Evolutionary conservation across 2,797 vertebrate species (phyloP), one percentile per base, ranked within the genome.

Genomic region (Carduelis carduelis): DNA sequence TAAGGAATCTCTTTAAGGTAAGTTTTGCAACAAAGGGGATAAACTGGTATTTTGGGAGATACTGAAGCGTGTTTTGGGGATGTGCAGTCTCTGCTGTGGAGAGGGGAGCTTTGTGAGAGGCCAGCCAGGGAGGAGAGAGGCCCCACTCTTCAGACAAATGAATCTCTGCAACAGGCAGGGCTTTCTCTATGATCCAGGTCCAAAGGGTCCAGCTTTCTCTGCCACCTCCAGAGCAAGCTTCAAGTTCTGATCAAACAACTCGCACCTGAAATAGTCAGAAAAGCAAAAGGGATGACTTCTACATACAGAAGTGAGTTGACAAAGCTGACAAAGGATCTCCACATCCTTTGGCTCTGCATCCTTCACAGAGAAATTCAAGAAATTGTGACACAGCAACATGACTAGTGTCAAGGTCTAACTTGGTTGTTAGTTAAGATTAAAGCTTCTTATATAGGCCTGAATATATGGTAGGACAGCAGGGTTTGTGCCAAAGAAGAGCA

Each of bases 181-280:
- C 3, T n/a, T 50, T 17, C 15, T 41, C 85, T 98, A 99, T 12
- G 99, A 99, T 44, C 98, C 99, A 11, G 98, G 98, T 96, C 99
- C 99, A 8, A 99, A 99, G 71, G 99, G 99, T 35, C 99, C 99
- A 1, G 99, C 98, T 96, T 99, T 99, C 94, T 99, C 99, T 84
- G 99, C 99, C 10, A 99, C 97, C 96, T 99, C 99, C 96, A 99
- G 96, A 3, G 99, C 97, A 64, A 98, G 96, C 94, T 99, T 99
- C 96, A 99, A 97, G 95, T 99, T 99, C 96, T 99, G 99, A 94
- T 99, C 99, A 98, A 99, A 99, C 50, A 99, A 97, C 89, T 99
- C 99, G n/a, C 99, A 99, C 89, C 99, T 99, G 97, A 66, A 98
- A 98, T 50, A 52, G 63, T 32, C 27, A 90, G 37, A 95, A 43